Evolutionary conservation across 2,888 invertebrate species (phyloP), one percentile per base, ranked within the genome.

Genomic region (Eulithis testata): DNA sequence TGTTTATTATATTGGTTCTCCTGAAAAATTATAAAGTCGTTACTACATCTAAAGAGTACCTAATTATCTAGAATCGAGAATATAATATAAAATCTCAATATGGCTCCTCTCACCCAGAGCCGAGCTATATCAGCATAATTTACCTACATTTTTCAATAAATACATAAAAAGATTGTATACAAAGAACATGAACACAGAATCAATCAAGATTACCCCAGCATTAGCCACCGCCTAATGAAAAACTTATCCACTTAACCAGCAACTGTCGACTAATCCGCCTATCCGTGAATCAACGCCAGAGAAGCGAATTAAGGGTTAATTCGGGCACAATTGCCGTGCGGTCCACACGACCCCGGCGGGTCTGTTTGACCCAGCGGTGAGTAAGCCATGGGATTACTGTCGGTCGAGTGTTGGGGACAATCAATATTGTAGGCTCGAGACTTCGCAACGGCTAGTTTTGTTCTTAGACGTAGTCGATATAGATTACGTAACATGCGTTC

Each of bases 221-320:
- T 63, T 57, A 60, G 63, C 55, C 55, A 55, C 51, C 40, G 63
- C 63, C 67, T 63, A 63, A 67, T 67, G 63, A 67, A 67, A 67
- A 67, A 67, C 60, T 63, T 57, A 67, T 67, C 67, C 63, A 67
- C 63, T 63, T 67, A 67, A 67, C 67, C 57, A 57, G 27, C 53
- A 60, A 51, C 60, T 37, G 52, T 40, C 37, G 49, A 52, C 60
- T 67, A 67, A 64, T 63, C 63, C 60, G 2, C 47, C 50, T 53
- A 60, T 54, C 63, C 60, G 63, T 63, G 63, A 66, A 66, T 66
- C 56, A 66, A 59, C 56, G 59, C 53, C 45, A 53, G 63, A 60
- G 63, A 59, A 59, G 66, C 59, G 66, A 66, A 66, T 66, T 67
- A 67, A 64, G 70, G 68, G 72, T 67, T 70, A 69, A 70, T 67